phyloP scores from a whole-genome alignment of 2,113 vertebrate genomes.

The Procavia capensis region DNA sequence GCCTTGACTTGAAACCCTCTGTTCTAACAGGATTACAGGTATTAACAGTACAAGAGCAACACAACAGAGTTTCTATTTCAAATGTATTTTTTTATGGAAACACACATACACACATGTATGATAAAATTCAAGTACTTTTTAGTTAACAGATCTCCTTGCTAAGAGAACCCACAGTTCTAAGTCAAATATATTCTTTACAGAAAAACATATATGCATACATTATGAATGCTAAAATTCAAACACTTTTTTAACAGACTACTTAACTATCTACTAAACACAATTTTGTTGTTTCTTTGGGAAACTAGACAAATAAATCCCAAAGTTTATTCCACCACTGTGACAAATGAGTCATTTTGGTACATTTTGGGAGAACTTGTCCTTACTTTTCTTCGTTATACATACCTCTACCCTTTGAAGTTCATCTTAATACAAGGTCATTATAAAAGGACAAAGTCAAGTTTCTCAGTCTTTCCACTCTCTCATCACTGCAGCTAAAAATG shows the following conservation, averaged over 20 bases:
- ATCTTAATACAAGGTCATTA: background rate
- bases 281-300: background rate
- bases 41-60: background rate
- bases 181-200: background rate
- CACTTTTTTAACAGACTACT: background rate
- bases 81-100: background rate
- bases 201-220: background rate
- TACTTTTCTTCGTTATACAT: background rate
- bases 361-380: slow-evolving; percentile 6
- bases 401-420: background rate
- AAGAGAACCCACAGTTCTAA: background rate
- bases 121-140: background rate
- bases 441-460: background rate
- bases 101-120: background rate
- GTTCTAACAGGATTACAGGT: background rate
- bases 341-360: background rate
- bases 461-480: background rate
- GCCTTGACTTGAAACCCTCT: background rate
- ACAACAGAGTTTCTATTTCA: background rate
- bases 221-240: background rate
- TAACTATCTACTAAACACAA: background rate
- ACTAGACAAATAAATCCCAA: background rate
- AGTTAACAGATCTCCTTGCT: background rate
- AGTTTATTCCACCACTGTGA: background rate
- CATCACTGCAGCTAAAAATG: background rate